These are phyloP conservation scores for Theristicus caerulescens DNA, from an alignment of 2,113 vertebrate genomes.

Conservation along the genomic window DNA sequence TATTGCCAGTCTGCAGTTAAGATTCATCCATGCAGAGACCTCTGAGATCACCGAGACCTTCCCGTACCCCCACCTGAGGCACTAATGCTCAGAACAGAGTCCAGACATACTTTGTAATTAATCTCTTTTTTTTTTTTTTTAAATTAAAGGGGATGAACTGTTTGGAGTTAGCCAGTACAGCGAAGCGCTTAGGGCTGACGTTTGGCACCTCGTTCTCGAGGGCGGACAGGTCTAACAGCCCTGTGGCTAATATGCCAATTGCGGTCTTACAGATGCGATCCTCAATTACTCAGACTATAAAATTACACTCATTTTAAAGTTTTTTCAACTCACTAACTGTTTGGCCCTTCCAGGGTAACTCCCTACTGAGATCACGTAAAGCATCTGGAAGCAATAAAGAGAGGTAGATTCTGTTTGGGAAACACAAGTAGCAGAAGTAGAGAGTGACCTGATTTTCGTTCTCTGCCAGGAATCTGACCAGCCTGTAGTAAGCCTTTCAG, in stretches of 20 bases:
- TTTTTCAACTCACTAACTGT: neutral
- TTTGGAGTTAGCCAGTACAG: accelerated
- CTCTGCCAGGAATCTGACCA: conserved; percentile 92
- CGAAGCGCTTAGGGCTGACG: accelerated
- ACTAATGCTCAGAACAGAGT: accelerated
- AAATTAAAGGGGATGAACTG: neutral
- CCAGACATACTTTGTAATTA: neutral
- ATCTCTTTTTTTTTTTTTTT: too few species aligned
- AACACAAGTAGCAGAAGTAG: neutral
- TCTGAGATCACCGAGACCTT: accelerated
- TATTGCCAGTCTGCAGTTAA: accelerated
- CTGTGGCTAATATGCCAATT: accelerated
- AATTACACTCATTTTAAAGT: neutral
- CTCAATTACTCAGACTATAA: accelerated
- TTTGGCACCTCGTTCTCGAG: neutral
- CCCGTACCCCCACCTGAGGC: neutral
- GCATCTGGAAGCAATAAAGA: neutral
- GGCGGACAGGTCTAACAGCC: neutral
- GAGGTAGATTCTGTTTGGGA: too few species aligned
- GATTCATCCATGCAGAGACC: neutral
- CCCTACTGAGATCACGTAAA: neutral
- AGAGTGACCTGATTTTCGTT: conserved; percentile 81
- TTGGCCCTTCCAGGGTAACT: accelerated
- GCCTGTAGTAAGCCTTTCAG: conserved; percentile 93
- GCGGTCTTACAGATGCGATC: neutral